phyloP scores from a whole-genome alignment of 2,888 invertebrate genomes.

The Drosophila neonasuta region DNA sequence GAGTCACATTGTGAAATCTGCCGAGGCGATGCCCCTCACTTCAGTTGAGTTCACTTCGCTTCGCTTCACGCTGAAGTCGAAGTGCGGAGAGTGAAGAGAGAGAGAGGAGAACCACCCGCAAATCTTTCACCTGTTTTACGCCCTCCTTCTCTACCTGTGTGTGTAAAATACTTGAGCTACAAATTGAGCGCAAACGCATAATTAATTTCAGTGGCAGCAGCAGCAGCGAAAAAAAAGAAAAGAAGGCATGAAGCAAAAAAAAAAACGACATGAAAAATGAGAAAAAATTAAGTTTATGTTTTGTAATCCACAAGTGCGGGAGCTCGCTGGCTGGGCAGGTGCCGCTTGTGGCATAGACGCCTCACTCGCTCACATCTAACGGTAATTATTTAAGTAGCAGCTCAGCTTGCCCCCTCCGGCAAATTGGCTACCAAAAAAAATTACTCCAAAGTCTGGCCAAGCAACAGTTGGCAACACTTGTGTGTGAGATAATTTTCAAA shows the following conservation, averaged over 20 bases:
- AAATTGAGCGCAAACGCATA: slow-evolving; percentile 79
- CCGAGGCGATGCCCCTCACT: slow-evolving; percentile 36
- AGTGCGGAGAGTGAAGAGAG: slow-evolving; percentile 18
- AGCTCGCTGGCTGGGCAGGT: slow-evolving; percentile 38
- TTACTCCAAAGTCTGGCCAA: slow-evolving; percentile 5
- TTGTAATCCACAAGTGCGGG: slow-evolving; percentile 69
- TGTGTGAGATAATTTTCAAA: slow-evolving; percentile 6
- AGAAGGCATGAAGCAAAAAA: slow-evolving; percentile 23
- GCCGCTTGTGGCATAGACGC: slow-evolving; percentile 35
- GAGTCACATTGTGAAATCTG: slow-evolving; percentile 65
- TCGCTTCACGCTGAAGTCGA: slow-evolving; percentile 47
- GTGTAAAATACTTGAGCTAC: slow-evolving; percentile 66
- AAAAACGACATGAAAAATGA: slow-evolving; percentile 51
- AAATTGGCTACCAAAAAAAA: slow-evolving; percentile 13
- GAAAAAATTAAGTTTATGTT: slow-evolving; percentile 70
- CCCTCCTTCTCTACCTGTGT: slow-evolving; percentile 11
- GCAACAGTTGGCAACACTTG: slow-evolving; percentile 36
- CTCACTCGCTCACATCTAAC: slow-evolving; percentile 40
- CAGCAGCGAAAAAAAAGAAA: slow-evolving; percentile 17
- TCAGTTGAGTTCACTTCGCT: slow-evolving; percentile 50
- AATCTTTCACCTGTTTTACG: slow-evolving; percentile 65
- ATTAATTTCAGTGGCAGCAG: slow-evolving; percentile 70
- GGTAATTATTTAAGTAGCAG: slow-evolving; percentile 58
- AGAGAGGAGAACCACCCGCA: slow-evolving; percentile 51
- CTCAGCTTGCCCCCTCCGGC: slow-evolving; percentile 26